These are phyloP conservation scores for Boleophthalmus pectinirostris DNA, from an alignment of 2,113 vertebrate genomes.

Conservation along the genomic window DNA sequence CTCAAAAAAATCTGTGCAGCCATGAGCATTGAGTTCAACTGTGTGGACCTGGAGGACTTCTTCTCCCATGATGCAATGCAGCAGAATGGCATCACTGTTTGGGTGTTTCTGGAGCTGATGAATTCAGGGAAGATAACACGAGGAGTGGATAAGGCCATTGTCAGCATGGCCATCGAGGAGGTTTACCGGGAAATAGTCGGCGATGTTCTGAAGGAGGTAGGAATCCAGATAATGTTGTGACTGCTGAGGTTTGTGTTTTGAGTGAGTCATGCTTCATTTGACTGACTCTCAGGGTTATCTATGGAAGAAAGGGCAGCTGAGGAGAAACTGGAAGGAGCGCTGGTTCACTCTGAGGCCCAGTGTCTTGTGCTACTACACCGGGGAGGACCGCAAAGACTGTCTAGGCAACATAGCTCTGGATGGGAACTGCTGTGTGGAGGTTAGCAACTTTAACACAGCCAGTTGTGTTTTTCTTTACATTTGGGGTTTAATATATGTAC, in stretches of 20 bases:
- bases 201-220: conserved; percentile 93
- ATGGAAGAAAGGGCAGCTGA: conserved; percentile 92
- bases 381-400: conserved; percentile 90
- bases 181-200: conserved; percentile 94
- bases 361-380: conserved; percentile 85
- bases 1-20: conserved; percentile 89
- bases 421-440: conserved; percentile 93
- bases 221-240: conserved; percentile 6
- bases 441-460: conserved; percentile 44
- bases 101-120: conserved; percentile 92
- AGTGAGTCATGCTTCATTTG: conserved; percentile 10
- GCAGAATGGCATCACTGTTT: conserved; percentile 84
- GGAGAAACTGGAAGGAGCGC: conserved; percentile 94
- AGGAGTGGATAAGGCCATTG: conserved; percentile 81
- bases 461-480: not conserved
- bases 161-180: conserved; percentile 92
- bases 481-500: not conserved
- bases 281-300: conserved; percentile 85
- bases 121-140: conserved; percentile 84
- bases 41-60: conserved; percentile 87
- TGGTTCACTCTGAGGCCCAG: conserved; percentile 93
- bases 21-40: conserved; percentile 87
- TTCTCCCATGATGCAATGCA: conserved; percentile 82
- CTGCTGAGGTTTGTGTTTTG: not conserved
- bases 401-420: conserved; percentile 87